A percentile compares a stretch with the other conserved stretches of the same genome.
phyloP scores from a whole-genome alignment of 2,113 vertebrate genomes.

The Plecturocebus donacophilus region DNA sequence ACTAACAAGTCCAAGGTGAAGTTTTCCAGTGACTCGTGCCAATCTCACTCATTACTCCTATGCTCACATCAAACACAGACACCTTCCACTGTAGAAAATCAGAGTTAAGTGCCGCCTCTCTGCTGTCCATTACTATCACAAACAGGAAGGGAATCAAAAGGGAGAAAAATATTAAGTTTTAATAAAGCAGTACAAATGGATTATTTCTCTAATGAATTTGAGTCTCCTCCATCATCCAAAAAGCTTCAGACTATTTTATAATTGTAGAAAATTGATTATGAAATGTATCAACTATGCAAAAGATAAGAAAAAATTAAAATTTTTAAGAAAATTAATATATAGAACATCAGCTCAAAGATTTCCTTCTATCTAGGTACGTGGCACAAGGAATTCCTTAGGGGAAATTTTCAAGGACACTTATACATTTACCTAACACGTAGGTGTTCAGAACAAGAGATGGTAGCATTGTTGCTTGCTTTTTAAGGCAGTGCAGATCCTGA shows the following conservation, averaged over 20 bases:
- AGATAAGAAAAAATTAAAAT: background rate
- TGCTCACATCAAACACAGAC: background rate
- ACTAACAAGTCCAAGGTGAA: background rate
- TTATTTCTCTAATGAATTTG: background rate
- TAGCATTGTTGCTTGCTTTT: background rate
- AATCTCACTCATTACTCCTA: background rate
- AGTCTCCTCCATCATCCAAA: background rate
- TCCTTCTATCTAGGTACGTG: background rate
- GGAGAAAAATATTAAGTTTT: background rate
- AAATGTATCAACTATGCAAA: slow-evolving; percentile 39
- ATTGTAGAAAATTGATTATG: background rate
- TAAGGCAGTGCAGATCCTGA: background rate
- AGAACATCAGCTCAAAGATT: slow-evolving; percentile 1
- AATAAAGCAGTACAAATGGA: background rate
- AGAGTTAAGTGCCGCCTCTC: background rate
- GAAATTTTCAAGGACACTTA: background rate
- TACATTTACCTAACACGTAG: background rate
- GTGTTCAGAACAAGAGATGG: background rate
- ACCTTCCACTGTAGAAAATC: background rate
- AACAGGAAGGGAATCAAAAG: background rate
- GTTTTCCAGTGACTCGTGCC: background rate
- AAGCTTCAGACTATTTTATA: background rate
- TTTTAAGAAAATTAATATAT: slow-evolving; percentile 8
- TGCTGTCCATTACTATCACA: background rate
- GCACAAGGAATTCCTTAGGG: background rate